Evolutionary conservation across 2,888 invertebrate species (phyloP).

Genomic region (Eristalis arbustorum): DNA sequence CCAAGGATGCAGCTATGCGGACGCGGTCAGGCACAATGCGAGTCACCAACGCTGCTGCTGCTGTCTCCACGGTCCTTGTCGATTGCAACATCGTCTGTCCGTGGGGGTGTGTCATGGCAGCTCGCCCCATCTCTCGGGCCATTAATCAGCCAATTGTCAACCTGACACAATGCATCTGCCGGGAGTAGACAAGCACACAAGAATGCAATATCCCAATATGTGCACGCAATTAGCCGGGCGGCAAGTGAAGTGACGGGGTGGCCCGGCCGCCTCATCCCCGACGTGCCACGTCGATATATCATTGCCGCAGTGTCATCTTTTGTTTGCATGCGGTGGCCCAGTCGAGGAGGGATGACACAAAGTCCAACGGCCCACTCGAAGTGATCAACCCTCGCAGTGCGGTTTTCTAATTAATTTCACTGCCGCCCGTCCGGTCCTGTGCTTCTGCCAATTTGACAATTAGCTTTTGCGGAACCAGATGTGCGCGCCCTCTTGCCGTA

Average conservation of each 20-base stretch:
- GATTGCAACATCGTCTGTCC: conserved; percentile 44
- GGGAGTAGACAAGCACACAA: background rate
- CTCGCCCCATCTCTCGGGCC: conserved; percentile 58
- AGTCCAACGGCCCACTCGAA: conserved; percentile 58
- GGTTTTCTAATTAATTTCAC: conserved; percentile 69
- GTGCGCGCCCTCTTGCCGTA: conserved; percentile 64
- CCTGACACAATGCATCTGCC: conserved; percentile 71
- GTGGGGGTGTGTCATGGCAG: background rate
- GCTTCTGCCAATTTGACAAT: conserved; percentile 69
- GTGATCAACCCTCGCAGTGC: conserved; percentile 64
- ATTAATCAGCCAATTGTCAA: conserved; percentile 76
- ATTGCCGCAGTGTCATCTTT: conserved; percentile 49
- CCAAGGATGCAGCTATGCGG: conserved; percentile 53
- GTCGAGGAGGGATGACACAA: conserved; percentile 47
- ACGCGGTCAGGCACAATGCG: conserved; percentile 40
- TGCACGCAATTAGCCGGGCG: conserved; percentile 60
- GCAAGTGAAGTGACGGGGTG: conserved; percentile 52
- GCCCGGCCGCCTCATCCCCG: conserved; percentile 17
- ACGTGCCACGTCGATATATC: conserved; percentile 54
- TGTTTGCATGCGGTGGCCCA: conserved; percentile 19
- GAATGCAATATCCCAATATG: conserved; percentile 52
- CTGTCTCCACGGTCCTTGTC: conserved; percentile 6
- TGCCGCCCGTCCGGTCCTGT: conserved; percentile 7
- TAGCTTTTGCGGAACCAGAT: conserved; percentile 67
- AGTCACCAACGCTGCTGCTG: conserved; percentile 7